Evolutionary conservation across 2,797 vertebrate genomes (phyloP).

Genomic region (Tenualosa ilisha): DNA sequence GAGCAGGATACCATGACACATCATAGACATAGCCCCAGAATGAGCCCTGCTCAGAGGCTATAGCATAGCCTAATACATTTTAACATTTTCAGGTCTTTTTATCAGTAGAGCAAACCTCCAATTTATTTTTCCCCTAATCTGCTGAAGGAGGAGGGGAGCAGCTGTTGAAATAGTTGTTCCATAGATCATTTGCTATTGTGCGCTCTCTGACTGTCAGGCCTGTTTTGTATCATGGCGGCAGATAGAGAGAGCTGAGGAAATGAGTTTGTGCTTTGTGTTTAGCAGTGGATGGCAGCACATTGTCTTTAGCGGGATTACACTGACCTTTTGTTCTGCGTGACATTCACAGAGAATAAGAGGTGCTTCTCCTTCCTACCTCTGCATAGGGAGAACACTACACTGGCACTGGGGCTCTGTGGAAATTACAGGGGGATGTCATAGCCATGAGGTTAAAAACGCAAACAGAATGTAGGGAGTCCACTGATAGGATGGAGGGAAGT

Average conservation of each 20-base stretch:
- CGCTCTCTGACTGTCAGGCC: background rate
- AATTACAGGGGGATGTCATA: constrained; percentile 3
- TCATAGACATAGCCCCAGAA: background rate
- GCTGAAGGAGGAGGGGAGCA: background rate
- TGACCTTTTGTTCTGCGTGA: constrained; percentile 10
- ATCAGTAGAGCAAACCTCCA: constrained; percentile 9
- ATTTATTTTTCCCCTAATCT: background rate
- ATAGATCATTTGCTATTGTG: constrained; percentile 16
- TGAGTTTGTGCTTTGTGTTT: constrained; percentile 4
- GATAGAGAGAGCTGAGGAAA: background rate
- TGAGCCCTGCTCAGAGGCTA: background rate
- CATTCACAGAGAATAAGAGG: constrained; percentile 1
- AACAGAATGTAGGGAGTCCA: background rate
- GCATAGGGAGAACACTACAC: background rate
- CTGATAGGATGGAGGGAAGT: background rate
- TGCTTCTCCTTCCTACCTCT: constrained; percentile 6
- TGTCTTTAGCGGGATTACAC: constrained; percentile 6
- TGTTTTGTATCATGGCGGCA: background rate
- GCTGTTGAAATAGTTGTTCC: constrained; percentile 21
- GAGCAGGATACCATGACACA: background rate
- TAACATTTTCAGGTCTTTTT: background rate
- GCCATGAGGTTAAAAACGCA: constrained; percentile 2
- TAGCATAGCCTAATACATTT: background rate
- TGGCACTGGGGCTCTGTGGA: background rate
- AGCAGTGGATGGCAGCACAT: background rate